Percentiles rank a stretch among this genome's conserved stretches.
Evolutionary conservation across 2,113 vertebrate genomes (phyloP).

Genomic region (Ictalurus punctatus): DNA sequence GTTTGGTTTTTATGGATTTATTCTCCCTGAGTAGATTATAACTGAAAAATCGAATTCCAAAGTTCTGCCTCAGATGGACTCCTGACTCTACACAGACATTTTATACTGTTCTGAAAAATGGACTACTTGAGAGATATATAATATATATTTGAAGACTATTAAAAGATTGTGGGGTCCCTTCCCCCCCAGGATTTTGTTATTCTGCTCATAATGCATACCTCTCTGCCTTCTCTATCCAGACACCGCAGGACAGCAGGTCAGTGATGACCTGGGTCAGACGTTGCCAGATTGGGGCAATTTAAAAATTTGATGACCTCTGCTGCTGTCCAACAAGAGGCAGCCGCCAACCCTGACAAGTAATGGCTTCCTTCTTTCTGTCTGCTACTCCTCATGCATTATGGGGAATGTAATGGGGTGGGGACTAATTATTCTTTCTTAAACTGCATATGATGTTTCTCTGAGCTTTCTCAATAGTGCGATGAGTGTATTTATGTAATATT

Average conservation of each 20-base stretch:
- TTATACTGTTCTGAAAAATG: background rate
- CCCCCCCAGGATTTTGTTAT: background rate
- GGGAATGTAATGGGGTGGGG: background rate
- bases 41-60: background rate
- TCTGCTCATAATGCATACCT: constrained; percentile 33
- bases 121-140: background rate
- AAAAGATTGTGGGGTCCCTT: no score
- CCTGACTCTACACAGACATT: background rate
- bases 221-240: constrained; percentile 50
- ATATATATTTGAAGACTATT: background rate
- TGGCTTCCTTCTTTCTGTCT: background rate
- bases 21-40: background rate
- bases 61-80: background rate
- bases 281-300: constrained; percentile 58
- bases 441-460: background rate
- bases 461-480: background rate
- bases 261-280: constrained; percentile 53
- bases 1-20: constrained; percentile 3
- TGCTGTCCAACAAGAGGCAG: constrained; percentile 46
- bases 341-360: constrained; percentile 54
- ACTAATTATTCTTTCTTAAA: background rate
- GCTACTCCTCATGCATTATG: background rate
- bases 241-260: constrained; percentile 43
- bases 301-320: constrained; percentile 60
- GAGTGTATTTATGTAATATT: background rate